Base-by-base conservation (phyloP, 1,140 invertebrate genomes). In the Cotesia typhae region DNA sequence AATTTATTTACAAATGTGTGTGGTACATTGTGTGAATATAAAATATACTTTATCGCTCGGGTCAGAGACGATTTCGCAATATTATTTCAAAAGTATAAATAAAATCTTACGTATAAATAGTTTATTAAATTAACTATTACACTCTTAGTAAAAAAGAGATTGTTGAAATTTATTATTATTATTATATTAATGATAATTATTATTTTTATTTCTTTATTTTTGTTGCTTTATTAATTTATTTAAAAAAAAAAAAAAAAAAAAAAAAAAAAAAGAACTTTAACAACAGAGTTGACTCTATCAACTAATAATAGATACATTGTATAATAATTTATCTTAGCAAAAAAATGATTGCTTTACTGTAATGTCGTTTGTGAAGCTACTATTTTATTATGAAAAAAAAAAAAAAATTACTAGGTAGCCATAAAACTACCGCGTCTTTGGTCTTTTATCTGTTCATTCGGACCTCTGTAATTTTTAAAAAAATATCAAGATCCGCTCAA, bases 1-100 rank as follows among this genome's bases (percentile, higher is more conserved):
- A 76, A 78, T 74, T 77, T 85, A 85, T 84, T 83, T 83, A 84
- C 82, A 85, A 74, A 82, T 82, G 80, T 74, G 78, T 74, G 77
- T 63, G 66, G 72, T 78, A 79, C 60, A 70, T 55, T 72, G 75
- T 80, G 77, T 78, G 72, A 78, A 81, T 81, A 83, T 70, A 83
- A 84, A 84, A 78, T 73, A 76, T 72, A 74, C 61, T 75, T 74
- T 76, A 73, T 79, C 78, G 69, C 68, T 55, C 71, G 60, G 53
- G 67, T 57, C 52, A 65, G 65, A 77, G 77, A 80, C 73, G 71
- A 77, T 74, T 74, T 63, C 73, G 59, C 70, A 76, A 63, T 74
- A 67, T 74, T 68, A 74, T 64, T 74, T 74, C 78, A 80, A 75
- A 65, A 65, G 41, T 79, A 84, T 82, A 82, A 83, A 83, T 84